Base-by-base conservation (phyloP, 2,888 invertebrate species). In the Apodemia hepburni region DNA sequence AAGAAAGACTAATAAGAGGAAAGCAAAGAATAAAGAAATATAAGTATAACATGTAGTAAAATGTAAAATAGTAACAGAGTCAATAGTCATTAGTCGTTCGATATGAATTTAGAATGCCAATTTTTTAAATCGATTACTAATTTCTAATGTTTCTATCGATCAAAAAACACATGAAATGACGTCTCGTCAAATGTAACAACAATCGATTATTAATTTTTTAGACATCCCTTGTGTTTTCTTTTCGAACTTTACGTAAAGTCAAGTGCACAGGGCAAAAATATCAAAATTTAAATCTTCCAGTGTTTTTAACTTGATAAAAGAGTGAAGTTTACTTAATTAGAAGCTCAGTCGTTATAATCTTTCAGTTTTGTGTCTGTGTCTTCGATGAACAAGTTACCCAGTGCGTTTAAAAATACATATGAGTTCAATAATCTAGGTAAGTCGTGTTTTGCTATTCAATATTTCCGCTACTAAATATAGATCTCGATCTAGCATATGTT, bases 351-450 rank as follows among this genome's bases (percentile, higher is more conserved):
- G n/a, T 45, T 17, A 17, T 45, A 45, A n/a, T 45, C 8, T 45
- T 45, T n/a, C 15, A 45, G 42, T n/a, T 1, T 45, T 45, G 42
- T 6, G 42, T 15, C 1, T n/a, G 42, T 45, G 42, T 45, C 15
- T 45, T 42, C 5, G 42, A 45, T 45, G 5, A 6, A 45, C 11
- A 45, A 15, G 51, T 51, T 9, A 51, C 22, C 18, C 22, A 51
- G 22, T 51, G 11, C 5, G 8, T 22, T 22, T 7, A 38, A 38
- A 9, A 59, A 59, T 38, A 54, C 5, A 5, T 18, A 22, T 18
- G 12, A 54, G 51, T 54, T 54, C 51, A 54, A 54, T 54, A 54
- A 17, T 54, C 51, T 54, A 54, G 51, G 51, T 54, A 54, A 54
- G 51, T 22, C 22, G 27, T 54, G 9, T 54, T 54, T 33, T 22